Percentiles rank a stretch among this genome's conserved stretches.
These are phyloP conservation scores for Cheilosia grossa DNA, from an alignment of 2,888 invertebrate species.

Conservation along the genomic window DNA sequence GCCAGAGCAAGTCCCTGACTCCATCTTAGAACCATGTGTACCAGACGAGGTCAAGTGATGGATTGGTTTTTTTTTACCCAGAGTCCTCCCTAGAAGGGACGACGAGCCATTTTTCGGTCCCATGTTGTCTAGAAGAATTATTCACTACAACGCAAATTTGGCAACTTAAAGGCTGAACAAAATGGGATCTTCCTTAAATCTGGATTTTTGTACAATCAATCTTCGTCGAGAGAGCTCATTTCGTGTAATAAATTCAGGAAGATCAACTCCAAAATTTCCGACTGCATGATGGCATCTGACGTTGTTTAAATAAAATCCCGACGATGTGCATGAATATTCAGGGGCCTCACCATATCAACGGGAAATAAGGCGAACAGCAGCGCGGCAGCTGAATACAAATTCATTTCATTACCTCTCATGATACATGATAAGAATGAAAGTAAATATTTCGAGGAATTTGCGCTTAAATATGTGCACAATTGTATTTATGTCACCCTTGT, in stretches of 20 bases:
- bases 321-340: conserved; percentile 54
- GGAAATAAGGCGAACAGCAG: conserved; percentile 48
- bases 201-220: no score
- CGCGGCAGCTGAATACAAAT: conserved; percentile 58
- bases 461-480: conserved; percentile 51
- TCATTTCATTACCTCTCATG: conserved; percentile 34
- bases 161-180: no score
- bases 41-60: no score
- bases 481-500: conserved; percentile 11
- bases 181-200: no score
- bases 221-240: neutral
- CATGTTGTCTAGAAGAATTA: no score
- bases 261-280: conserved; percentile 14
- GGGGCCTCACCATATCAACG: conserved; percentile 51
- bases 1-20: no score
- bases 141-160: no score
- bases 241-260: neutral
- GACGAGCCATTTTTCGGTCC: no score
- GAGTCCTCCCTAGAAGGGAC: no score
- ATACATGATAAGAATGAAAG: conserved; percentile 69
- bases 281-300: conserved; percentile 29
- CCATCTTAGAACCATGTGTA: no score
- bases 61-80: no score
- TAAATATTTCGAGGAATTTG: conserved; percentile 62
- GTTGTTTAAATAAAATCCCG: conserved; percentile 38